Evolutionary conservation across 2,888 invertebrate genomes (phyloP).

Genomic region (Cotesia congregata): DNA sequence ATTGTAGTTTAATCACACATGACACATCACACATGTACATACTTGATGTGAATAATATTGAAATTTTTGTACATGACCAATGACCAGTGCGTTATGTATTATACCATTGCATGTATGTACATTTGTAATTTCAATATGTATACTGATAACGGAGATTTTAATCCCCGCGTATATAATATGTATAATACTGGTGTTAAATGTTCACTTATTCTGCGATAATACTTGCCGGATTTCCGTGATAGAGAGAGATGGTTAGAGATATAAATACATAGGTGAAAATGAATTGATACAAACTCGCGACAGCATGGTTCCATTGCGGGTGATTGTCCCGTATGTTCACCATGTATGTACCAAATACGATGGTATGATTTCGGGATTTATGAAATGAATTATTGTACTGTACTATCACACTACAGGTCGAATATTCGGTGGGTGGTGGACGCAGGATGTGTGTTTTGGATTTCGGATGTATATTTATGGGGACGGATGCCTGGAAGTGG

Average conservation of each 20-base stretch:
- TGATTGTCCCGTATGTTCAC: background rate
- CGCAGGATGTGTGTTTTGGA: background rate
- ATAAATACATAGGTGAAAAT: too few species aligned
- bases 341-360: background rate
- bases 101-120: conserved; percentile 20
- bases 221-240: background rate
- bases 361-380: background rate
- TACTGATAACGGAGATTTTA: conserved; percentile 54
- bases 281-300: too few species aligned
- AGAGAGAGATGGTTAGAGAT: background rate
- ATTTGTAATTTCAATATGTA: too few species aligned
- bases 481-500: background rate
- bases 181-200: conserved; percentile 52
- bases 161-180: conserved; percentile 54
- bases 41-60: too few species aligned
- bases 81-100: too few species aligned
- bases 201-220: conserved; percentile 40
- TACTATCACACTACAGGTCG: too few species aligned
- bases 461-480: background rate
- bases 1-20: too few species aligned
- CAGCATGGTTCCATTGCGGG: background rate
- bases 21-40: too few species aligned
- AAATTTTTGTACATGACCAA: too few species aligned
- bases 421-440: background rate
- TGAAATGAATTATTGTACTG: background rate